Evolutionary conservation across 2,888 invertebrate species (phyloP), one percentile per base, ranked within the genome.

Genomic region (Embidobia sp.): DNA sequence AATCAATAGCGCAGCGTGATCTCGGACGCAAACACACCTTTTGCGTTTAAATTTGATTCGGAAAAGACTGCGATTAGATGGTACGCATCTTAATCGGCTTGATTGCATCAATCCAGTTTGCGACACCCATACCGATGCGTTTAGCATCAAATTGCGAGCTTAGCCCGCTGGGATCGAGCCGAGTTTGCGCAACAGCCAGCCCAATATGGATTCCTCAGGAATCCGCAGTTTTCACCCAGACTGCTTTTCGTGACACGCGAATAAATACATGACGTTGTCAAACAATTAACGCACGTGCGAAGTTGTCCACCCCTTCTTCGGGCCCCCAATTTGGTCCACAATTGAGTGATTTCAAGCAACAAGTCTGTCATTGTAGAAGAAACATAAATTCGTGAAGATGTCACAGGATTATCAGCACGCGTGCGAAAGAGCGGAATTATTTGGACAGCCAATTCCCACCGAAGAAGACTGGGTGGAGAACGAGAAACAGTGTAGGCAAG

Each of bases 361-460:
- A 3, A 22, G 6, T 22, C 22, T 4, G 6, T 22, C 27, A 37
- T 26, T 51, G 0, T 19, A 13, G 35, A 42, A 16, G 53, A 22
- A 6, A 4, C 6, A 6, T 22, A 22, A 3, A 22, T 7, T 42
- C 11, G 18, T 8, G 48, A 26, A 19, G 44, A 87, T 87, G 87
- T 87, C 88, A 26, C 81, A 84, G 53, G 87, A 85, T 48, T 95
- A 95, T 84, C 93, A 94, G 88, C 93, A 94, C 86, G 95, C 95
- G 69, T 95, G 95, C 84, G 93, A 94, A 89, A 91, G 95, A 72
- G 95, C 95, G 0, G 95, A 96, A 87, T 90, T 96, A 49, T 91
- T 96, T 79, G 95, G 95, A 0, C 90, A 94, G 67, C 92, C 93
- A 31, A 92, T 92, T 81, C 95, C 95, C 0, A 91, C 92, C 80